phyloP scores from a whole-genome alignment of 1,140 invertebrate species.

The Zaprionus taronus region DNA sequence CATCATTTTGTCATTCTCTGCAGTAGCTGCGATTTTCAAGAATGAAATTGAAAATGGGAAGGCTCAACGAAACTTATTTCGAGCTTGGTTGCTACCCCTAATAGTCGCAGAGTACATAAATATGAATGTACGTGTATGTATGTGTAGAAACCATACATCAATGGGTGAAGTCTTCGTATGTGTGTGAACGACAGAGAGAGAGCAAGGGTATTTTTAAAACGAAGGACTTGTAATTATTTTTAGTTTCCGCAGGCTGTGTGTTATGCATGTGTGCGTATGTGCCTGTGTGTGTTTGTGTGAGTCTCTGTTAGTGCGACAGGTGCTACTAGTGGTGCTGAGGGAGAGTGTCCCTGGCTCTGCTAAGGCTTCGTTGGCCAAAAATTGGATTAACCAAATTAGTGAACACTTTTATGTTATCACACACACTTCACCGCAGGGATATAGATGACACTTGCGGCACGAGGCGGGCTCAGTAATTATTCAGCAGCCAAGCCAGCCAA shows the following conservation, averaged over 20 bases:
- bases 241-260: slow-evolving; percentile 23
- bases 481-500: slow-evolving; percentile 21
- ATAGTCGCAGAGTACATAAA: slow-evolving; percentile 9
- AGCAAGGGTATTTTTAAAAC: slow-evolving; percentile 11
- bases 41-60: slow-evolving; percentile 64
- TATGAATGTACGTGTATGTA: not conserved
- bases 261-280: not conserved
- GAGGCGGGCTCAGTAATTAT: slow-evolving; percentile 22
- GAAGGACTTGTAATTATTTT: slow-evolving; percentile 38
- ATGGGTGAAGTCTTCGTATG: slow-evolving; percentile 19
- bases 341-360: slow-evolving; percentile 10
- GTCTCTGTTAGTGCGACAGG: slow-evolving; percentile 27
- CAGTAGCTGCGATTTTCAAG: slow-evolving; percentile 47
- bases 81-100: slow-evolving; percentile 48
- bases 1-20: slow-evolving; percentile 17
- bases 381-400: slow-evolving; percentile 78
- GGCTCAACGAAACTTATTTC: slow-evolving; percentile 24
- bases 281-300: not conserved
- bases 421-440: slow-evolving; percentile 23
- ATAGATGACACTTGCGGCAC: slow-evolving; percentile 50
- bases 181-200: not conserved
- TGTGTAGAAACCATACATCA: slow-evolving; percentile 29
- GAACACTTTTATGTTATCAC: slow-evolving; percentile 71
- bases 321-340: slow-evolving; percentile 28
- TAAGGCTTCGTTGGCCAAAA: slow-evolving; percentile 67